Evolutionary conservation across 2,888 invertebrate species (phyloP).

Genomic region (Synanthedon tipuliformis): DNA sequence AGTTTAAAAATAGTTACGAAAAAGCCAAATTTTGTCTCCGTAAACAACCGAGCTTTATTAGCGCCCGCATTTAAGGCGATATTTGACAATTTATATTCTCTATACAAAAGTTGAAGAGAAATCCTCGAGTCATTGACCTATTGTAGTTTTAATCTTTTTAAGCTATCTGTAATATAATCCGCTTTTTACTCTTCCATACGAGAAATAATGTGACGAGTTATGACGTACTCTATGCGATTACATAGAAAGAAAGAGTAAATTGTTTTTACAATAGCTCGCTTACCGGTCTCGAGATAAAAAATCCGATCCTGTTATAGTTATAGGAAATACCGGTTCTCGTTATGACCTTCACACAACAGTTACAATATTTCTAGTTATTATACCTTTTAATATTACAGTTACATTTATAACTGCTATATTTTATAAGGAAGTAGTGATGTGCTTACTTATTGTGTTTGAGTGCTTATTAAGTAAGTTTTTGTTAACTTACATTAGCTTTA

Average conservation of each 20-base stretch:
- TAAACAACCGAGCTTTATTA: too few species aligned
- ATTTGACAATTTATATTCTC: too few species aligned
- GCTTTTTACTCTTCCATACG: too few species aligned
- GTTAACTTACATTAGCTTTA: background rate
- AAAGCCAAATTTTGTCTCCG: too few species aligned
- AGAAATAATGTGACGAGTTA: too few species aligned
- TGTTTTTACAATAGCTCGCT: conserved; percentile 30
- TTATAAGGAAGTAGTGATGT: conserved; percentile 1
- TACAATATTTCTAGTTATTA: conserved; percentile 14
- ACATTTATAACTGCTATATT: conserved; percentile 1
- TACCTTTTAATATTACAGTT: conserved; percentile 7
- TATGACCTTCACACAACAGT: conserved; percentile 35
- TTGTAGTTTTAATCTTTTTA: too few species aligned
- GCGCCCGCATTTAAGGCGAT: too few species aligned
- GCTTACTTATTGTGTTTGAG: conserved; percentile 1
- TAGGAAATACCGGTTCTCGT: conserved; percentile 28
- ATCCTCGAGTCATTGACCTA: too few species aligned
- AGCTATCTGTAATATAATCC: too few species aligned
- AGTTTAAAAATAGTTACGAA: too few species aligned
- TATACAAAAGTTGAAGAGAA: too few species aligned
- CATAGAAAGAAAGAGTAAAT: conserved; percentile 11
- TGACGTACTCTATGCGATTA: conserved; percentile 7
- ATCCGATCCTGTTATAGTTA: conserved; percentile 23
- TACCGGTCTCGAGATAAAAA: conserved; percentile 28
- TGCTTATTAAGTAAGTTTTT: background rate